Evolutionary conservation across 2,888 invertebrate species (phyloP), one percentile per base, ranked within the genome.

Genomic region (Melanchra persicariae): DNA sequence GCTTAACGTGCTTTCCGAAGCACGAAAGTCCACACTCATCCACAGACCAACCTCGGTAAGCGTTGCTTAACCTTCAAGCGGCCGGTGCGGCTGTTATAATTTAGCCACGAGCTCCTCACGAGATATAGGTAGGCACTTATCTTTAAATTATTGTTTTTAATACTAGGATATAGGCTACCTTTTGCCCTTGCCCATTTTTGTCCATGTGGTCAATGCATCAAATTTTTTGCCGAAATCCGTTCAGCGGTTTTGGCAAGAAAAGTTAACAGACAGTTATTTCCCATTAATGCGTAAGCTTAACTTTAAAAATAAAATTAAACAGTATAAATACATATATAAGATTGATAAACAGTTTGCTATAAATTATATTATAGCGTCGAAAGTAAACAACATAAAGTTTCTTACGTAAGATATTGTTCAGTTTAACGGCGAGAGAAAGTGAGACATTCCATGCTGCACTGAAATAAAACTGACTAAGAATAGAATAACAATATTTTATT

Each of bases 381-480:
- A 88, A 86, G 87, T 84, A 83, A 76, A 70, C 64, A 69, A 70
- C 81, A 78, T 74, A 70, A 80, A 77, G 71, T 59, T 68, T 70
- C 80, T 88, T 87, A 84, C 74, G 71, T 85, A 87, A 88, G 75
- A 71, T 66, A 82, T 81, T 85, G 81, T 85, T 84, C 81, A 85
- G 69, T 84, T 74, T 83, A 82, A 82, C 70, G 76, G 59, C 74
- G 62, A 83, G 89, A 87, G 89, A 90, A 89, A 89, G 89, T 87
- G 73, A 76, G 82, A 63, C 79, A 79, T 37, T 22, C 43, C 54
- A 70, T 45, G 61, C 61, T 74, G 68, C 60, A 77, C 75, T 79
- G 65, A 82, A 82, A 82, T 68, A 66, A 68, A 70, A 63, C 49
- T 54, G 34, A 60, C n/a, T n/a, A n/a, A n/a, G n/a, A n/a, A n/a